These are phyloP conservation scores for Stigmatopora nigra DNA, from an alignment of 2,113 vertebrate genomes.

Conservation along the genomic window DNA sequence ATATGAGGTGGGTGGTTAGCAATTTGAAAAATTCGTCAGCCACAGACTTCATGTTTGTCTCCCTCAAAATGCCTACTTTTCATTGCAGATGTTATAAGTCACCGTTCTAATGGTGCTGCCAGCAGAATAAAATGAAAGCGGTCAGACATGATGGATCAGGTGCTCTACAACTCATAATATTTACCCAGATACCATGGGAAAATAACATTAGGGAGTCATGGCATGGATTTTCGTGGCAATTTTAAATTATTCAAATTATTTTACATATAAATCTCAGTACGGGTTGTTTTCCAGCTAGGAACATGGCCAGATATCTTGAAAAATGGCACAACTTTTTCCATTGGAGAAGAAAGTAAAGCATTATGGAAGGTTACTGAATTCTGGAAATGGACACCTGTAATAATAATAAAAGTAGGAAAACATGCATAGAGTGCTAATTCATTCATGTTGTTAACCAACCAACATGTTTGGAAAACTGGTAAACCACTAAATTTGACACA, in stretches of 20 bases:
- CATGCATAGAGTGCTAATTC: neutral
- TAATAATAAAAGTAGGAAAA: neutral
- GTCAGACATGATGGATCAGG: slow-evolving; percentile 57
- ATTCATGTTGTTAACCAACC: no score
- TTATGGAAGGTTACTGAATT: neutral
- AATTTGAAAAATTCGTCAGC: neutral
- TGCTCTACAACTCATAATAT: slow-evolving; percentile 60
- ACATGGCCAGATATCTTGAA: neutral
- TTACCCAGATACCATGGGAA: slow-evolving; percentile 64
- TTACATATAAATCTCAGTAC: slow-evolving; percentile 35
- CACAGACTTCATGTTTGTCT: neutral
- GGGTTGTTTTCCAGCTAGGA: slow-evolving; percentile 1
- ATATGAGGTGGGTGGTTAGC: neutral
- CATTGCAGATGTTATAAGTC: slow-evolving; percentile 20
- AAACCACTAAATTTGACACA: no score
- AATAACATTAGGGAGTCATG: slow-evolving; percentile 38
- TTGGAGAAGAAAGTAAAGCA: no score
- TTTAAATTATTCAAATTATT: slow-evolving; percentile 54
- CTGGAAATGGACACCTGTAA: neutral
- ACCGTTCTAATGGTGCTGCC: slow-evolving; percentile 47
- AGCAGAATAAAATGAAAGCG: slow-evolving; percentile 39
- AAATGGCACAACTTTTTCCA: neutral
- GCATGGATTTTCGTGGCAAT: slow-evolving; percentile 38
- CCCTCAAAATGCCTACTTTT: neutral
- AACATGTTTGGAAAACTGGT: no score